These are phyloP conservation scores for Drosophila fulvimacula DNA, from an alignment of 2,888 invertebrate species.

Conservation along the genomic window DNA sequence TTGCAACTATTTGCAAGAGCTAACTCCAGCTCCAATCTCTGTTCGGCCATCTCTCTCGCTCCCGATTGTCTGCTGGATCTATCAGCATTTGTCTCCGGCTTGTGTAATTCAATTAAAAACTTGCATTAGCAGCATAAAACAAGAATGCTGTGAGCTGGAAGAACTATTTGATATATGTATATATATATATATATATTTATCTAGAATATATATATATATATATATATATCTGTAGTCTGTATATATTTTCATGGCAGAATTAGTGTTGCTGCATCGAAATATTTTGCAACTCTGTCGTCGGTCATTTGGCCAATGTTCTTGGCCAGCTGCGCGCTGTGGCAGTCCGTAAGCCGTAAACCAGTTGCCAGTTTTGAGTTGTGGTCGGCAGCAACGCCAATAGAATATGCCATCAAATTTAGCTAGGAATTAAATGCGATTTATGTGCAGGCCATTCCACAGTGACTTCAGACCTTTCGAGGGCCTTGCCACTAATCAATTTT, in stretches of 20 bases:
- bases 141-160: slow-evolving; percentile 44
- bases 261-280: neutral
- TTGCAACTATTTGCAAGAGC: slow-evolving; percentile 51
- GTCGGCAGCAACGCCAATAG: slow-evolving; percentile 15
- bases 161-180: slow-evolving; percentile 38
- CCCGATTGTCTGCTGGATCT: neutral
- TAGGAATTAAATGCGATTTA: slow-evolving; percentile 29
- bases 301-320: slow-evolving; percentile 13
- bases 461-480: neutral
- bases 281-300: slow-evolving; percentile 9
- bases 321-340: slow-evolving; percentile 43
- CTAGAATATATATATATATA: neutral
- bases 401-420: slow-evolving; percentile 25
- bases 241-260: neutral
- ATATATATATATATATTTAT: slow-evolving; percentile 7
- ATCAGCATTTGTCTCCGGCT: slow-evolving; percentile 36
- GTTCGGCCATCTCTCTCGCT: neutral
- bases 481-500: slow-evolving; percentile 48
- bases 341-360: slow-evolving; percentile 22
- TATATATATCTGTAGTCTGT: too few species aligned
- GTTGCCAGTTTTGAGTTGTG: slow-evolving; percentile 32
- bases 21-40: slow-evolving; percentile 1
- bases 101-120: slow-evolving; percentile 58
- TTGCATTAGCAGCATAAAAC: slow-evolving; percentile 56
- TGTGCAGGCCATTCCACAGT: neutral